Evolutionary conservation across 2,888 invertebrate species (phyloP).

Genomic region (Phyllotreta cruciferae): DNA sequence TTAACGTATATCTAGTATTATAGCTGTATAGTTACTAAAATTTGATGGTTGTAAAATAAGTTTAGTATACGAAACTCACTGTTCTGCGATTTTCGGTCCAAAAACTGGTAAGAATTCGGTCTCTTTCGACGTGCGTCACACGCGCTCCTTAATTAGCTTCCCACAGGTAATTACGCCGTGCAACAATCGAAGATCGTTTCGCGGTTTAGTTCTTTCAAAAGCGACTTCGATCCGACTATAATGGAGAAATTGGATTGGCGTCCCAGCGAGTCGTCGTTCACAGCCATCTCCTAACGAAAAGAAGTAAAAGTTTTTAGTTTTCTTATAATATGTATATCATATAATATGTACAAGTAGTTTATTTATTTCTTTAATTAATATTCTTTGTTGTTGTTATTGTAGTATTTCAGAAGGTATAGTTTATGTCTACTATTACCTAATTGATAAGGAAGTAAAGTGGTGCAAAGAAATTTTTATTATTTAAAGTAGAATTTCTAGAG

Average conservation of each 20-base stretch:
- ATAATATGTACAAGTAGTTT: conserved; percentile 21
- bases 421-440: too few species aligned
- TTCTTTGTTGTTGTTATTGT: too few species aligned
- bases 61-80: too few species aligned
- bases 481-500: too few species aligned
- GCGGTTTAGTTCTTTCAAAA: conserved; percentile 35
- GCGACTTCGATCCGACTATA: conserved; percentile 34
- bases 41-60: too few species aligned
- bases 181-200: conserved; percentile 29
- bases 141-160: conserved; percentile 27
- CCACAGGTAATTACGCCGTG: conserved; percentile 29
- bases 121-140: conserved; percentile 1
- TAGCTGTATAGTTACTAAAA: too few species aligned
- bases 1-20: too few species aligned
- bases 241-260: conserved; percentile 37
- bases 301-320: conserved; percentile 38
- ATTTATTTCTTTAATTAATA: not conserved
- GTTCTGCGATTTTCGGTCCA: not conserved
- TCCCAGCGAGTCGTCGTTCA: conserved; percentile 35
- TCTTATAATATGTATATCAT: not conserved
- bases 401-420: too few species aligned
- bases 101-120: conserved; percentile 1
- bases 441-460: too few species aligned
- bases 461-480: not conserved
- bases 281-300: conserved; percentile 43